Evolutionary conservation across 2,888 invertebrate species (phyloP).

Genomic region (Capitulum mitella): DNA sequence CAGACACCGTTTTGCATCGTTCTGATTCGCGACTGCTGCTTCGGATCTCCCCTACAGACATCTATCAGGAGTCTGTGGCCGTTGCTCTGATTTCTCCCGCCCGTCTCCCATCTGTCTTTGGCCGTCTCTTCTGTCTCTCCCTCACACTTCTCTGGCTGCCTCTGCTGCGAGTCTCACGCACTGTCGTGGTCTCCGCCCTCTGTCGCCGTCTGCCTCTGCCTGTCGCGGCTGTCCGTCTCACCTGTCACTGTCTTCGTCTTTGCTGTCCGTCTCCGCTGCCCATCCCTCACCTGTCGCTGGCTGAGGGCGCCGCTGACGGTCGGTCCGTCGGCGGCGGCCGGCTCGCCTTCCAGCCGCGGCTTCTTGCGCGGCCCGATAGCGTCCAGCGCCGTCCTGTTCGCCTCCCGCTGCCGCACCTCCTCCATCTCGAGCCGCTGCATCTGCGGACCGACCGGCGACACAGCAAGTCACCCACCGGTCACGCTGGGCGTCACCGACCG

Average conservation of each 20-base stretch:
- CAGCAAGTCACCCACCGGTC: too few relatives aligned
- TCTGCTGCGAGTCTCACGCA: background rate
- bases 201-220: background rate
- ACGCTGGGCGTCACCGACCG: too few relatives aligned
- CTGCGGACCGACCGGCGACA: constrained; percentile 47
- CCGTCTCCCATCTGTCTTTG: too few relatives aligned
- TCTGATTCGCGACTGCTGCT: too few relatives aligned
- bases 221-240: background rate
- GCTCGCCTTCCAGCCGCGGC: constrained; percentile 59
- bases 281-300: background rate
- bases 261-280: too few relatives aligned
- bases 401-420: constrained; percentile 84
- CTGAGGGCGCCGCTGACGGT: constrained; percentile 35
- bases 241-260: too few relatives aligned
- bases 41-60: too few relatives aligned
- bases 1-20: too few relatives aligned
- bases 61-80: too few relatives aligned
- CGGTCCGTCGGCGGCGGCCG: constrained; percentile 28
- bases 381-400: constrained; percentile 88
- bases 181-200: background rate
- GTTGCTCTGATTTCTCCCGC: too few relatives aligned
- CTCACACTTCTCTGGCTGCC: background rate
- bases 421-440: constrained; percentile 95
- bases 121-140: too few relatives aligned
- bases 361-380: constrained; percentile 95